These are phyloP conservation scores for Acanthis flammea DNA, from an alignment of 2,797 vertebrate species.

Conservation along the genomic window DNA sequence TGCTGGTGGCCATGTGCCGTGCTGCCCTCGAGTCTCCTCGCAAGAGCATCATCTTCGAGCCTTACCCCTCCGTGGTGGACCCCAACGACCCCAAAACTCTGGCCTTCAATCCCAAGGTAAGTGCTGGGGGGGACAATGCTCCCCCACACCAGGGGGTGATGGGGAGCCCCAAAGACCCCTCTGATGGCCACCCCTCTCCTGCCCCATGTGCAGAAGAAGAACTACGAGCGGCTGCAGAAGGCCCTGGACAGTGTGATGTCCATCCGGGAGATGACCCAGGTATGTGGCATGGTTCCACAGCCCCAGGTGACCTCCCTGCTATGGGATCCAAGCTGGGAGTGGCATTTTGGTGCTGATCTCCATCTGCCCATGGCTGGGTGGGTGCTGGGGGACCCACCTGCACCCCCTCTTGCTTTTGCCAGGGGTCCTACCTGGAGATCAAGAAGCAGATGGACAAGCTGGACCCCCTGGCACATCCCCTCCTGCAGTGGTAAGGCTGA, in stretches of 20 bases:
- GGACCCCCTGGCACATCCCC: slow-evolving; percentile 94
- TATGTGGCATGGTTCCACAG: not conserved
- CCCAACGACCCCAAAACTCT: slow-evolving; percentile 98
- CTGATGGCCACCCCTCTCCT: not conserved
- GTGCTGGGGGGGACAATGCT: fast-evolving
- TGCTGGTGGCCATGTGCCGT: slow-evolving; percentile 97
- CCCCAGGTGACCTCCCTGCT: fast-evolving
- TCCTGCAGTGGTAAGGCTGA: slow-evolving; percentile 87
- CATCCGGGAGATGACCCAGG: slow-evolving; percentile 99
- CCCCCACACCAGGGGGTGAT: fast-evolving
- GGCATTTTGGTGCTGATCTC: not conserved
- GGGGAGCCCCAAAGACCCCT: not conserved
- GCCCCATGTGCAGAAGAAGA: slow-evolving; percentile 88
- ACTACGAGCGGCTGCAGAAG: slow-evolving; percentile 98
- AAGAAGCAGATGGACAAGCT: slow-evolving; percentile 99
- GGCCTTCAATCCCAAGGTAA: slow-evolving; percentile 98
- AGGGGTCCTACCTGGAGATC: slow-evolving; percentile 98
- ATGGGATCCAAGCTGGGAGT: not conserved
- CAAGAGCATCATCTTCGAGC: slow-evolving; percentile 99
- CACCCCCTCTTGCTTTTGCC: not conserved
- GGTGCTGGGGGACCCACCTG: not conserved
- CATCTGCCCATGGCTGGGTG: fast-evolving
- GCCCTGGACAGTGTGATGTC: slow-evolving; percentile 99
- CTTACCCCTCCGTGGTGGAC: slow-evolving; percentile 97
- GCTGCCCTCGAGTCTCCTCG: slow-evolving; percentile 97